Base-by-base conservation (phyloP, 1,140 invertebrate species). In the Papilio glaucus region DNA sequence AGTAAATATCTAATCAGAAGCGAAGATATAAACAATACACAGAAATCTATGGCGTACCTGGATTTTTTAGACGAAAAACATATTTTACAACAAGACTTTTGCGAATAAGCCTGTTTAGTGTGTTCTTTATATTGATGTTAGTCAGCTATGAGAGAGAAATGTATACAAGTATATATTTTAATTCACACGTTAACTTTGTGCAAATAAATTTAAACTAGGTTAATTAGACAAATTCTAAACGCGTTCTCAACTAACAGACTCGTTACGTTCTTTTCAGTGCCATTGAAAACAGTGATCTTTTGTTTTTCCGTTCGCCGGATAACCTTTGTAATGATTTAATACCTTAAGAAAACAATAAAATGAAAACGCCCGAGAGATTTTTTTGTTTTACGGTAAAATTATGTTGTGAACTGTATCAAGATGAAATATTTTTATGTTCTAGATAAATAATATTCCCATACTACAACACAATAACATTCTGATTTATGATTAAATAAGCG, bases 311-410 rank as follows among this genome's bases (percentile, higher is more conserved):
- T 57, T 57, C 21, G 21, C 49, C 49, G 49, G 49, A 57, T 57
- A 57, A 57, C 49, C 49, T 57, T 57, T 57, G 49, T 57, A 57
- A 57, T 57, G 21, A 57, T 57, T 57, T 57, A 57, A 57, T 57
- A 57, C 49, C 21, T 57, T 24, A 57, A 57, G 49, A 21, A 57
- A 24, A 26, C 49, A 57, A 24, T 57, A 57, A 53, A 53, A 53
- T 53, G 24, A 57, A 53, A 53, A 57, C 21, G 21, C 9, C 49
- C 1, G 21, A 49, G 15, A 18, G n/a, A 7, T 8, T 53, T 24
- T 21, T 53, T 53, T 53, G 18, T 53, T 24, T 53, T 24, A n/a
- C 18, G 4, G 18, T 53, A 21, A 24, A 57, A 13, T 57, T 57
- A 24, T 57, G 9, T 57, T 57, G 21, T 26, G 9, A 10, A 24